Evolutionary conservation across 1,140 invertebrate genomes (phyloP).

Genomic region (Drosophila guanche): DNA sequence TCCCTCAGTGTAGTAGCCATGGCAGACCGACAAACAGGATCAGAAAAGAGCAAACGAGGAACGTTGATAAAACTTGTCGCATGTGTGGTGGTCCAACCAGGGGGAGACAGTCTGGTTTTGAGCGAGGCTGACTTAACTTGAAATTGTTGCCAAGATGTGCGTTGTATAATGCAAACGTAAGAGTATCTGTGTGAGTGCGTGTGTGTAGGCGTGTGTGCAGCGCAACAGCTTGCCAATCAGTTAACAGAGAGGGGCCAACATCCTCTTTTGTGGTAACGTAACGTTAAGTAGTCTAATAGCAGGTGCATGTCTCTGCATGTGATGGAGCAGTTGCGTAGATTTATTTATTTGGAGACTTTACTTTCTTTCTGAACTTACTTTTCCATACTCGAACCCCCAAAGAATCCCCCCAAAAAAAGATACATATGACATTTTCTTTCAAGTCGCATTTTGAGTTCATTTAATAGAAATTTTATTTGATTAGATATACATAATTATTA

Average conservation of each 20-base stretch:
- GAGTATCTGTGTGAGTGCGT: conserved; percentile 1
- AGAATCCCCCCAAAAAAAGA: conserved; percentile 14
- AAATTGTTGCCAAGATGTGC: conserved; percentile 49
- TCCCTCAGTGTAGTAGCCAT: conserved; percentile 7
- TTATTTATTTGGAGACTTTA: conserved; percentile 29
- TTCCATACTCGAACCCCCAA: conserved; percentile 2
- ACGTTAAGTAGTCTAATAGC: conserved; percentile 20
- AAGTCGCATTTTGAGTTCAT: conserved; percentile 68
- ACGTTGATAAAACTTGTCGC: conserved; percentile 68
- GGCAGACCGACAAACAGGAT: conserved; percentile 43
- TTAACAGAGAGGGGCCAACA: conserved; percentile 22
- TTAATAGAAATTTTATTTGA: conserved; percentile 40
- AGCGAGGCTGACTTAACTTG: conserved; percentile 40
- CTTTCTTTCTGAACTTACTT: conserved; percentile 42
- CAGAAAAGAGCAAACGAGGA: conserved; percentile 60
- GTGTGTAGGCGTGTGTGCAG: conserved; percentile 8
- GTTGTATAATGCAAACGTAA: conserved; percentile 24
- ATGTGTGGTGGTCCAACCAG: conserved; percentile 34
- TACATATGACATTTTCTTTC: conserved; percentile 36
- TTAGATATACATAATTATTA: conserved; percentile 15
- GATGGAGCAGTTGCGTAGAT: conserved; percentile 40
- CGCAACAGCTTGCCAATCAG: conserved; percentile 40
- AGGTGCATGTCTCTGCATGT: conserved; percentile 51
- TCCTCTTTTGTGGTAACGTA: conserved; percentile 12
- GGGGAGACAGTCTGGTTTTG: background rate